phyloP scores from a whole-genome alignment of 2,797 vertebrate genomes.

The Arnoldichthys spilopterus region DNA sequence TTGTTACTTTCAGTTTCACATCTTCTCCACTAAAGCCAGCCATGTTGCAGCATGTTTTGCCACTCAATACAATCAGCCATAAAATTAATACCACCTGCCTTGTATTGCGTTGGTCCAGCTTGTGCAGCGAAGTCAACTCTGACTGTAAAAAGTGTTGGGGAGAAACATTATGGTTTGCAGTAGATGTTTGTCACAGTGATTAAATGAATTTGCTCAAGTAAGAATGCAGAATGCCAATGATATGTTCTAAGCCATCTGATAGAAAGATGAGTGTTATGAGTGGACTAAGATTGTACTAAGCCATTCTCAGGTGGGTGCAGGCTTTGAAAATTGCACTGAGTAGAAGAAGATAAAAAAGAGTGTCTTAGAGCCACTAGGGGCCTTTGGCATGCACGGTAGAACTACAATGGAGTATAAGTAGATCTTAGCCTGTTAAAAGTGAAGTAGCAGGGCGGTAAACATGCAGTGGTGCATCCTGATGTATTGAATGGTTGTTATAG shows the following conservation, averaged over 20 bases:
- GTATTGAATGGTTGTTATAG: no score
- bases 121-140: no score
- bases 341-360: background rate
- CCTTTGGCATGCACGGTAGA: slow-evolving; percentile 3
- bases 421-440: background rate
- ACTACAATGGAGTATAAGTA: background rate
- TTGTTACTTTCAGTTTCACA: no score
- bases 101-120: no score
- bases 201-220: slow-evolving; percentile 1
- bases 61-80: no score
- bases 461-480: no score
- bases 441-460: no score
- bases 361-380: background rate
- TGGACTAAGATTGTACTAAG: background rate
- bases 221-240: slow-evolving; percentile 12
- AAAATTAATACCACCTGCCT: no score
- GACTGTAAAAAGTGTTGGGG: background rate
- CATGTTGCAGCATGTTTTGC: no score
- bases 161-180: no score
- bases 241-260: slow-evolving; percentile 10
- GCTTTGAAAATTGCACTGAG: background rate
- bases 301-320: background rate
- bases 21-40: no score
- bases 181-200: background rate
- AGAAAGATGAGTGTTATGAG: background rate